Percentiles rank a stretch among this genome's conserved stretches.
phyloP scores from a whole-genome alignment of 2,888 invertebrate genomes.

The Phyllotreta cruciferae region DNA sequence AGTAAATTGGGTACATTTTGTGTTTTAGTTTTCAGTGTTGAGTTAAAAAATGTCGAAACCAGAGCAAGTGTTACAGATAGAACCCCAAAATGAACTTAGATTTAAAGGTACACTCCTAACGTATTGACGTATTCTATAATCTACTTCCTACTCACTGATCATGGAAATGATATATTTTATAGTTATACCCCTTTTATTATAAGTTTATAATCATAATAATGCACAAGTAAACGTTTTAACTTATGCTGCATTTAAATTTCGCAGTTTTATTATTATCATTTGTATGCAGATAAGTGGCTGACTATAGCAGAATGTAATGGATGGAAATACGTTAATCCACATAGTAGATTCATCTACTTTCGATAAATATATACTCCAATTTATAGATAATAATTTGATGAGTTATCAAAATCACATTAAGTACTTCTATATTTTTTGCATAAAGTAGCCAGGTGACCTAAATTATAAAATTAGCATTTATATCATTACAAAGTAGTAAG shows the following conservation, averaged over 20 bases:
- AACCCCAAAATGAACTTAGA: constrained; percentile 87
- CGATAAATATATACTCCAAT: too few relatives aligned
- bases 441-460: constrained; percentile 6
- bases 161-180: constrained; percentile 32
- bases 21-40: constrained; percentile 47
- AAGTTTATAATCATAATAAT: too few relatives aligned
- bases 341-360: too few relatives aligned
- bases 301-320: too few relatives aligned
- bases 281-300: too few relatives aligned
- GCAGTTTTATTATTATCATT: too few relatives aligned
- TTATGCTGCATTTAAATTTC: too few relatives aligned
- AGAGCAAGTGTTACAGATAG: constrained; percentile 84
- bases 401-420: too few relatives aligned
- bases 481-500: not conserved
- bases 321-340: too few relatives aligned
- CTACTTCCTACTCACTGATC: constrained; percentile 29
- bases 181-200: constrained; percentile 7
- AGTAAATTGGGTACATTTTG: constrained; percentile 31
- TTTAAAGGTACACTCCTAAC: constrained; percentile 78
- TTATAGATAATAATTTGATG: too few relatives aligned
- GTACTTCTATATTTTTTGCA: too few relatives aligned
- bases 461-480: constrained; percentile 13
- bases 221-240: too few relatives aligned
- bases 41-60: constrained; percentile 68
- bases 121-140: constrained; percentile 45